Conservation (phyloP, 2,888 invertebrate species). For the Cheilosia vernalis region DNA sequence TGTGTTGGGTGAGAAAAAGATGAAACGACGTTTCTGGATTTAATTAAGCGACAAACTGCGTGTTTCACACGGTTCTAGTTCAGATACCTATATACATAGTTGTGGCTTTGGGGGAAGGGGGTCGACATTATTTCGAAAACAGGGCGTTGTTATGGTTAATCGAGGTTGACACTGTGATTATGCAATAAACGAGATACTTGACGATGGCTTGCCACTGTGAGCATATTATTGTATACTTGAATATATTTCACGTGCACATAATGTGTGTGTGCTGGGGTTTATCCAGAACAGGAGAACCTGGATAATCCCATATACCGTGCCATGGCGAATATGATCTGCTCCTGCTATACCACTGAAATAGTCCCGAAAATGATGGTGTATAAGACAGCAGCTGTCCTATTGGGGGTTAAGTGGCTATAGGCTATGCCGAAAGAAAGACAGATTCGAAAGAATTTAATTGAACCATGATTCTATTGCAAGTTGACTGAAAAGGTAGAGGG, state of each 20-base stretch:
- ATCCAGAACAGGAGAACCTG: too few relatives aligned
- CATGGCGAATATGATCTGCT: too few relatives aligned
- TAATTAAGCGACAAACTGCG: conserved; percentile 63
- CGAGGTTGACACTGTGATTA: conserved; percentile 49
- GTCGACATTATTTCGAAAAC: conserved; percentile 21
- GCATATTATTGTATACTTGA: conserved; percentile 9
- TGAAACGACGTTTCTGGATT: conserved; percentile 47
- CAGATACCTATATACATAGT: not conserved
- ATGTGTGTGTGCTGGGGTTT: not conserved
- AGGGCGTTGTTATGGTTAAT: conserved; percentile 45
- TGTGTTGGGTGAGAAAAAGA: conserved; percentile 19
- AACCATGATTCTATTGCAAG: too few relatives aligned
- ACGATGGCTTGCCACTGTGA: conserved; percentile 28
- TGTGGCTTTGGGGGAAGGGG: not conserved
- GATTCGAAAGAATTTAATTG: too few relatives aligned
- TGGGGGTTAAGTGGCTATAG: too few relatives aligned
- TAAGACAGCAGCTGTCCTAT: too few relatives aligned
- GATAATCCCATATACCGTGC: too few relatives aligned
- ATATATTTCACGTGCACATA: conserved; percentile 30
- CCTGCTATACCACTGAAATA: too few relatives aligned
- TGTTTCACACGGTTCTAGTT: conserved; percentile 30
- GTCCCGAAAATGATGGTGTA: too few relatives aligned
- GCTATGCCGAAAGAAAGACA: too few relatives aligned
- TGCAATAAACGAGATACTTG: conserved; percentile 48
- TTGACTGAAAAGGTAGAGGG: too few relatives aligned